Percentiles rank a stretch among this genome's conserved stretches.
These are phyloP conservation scores for Ginglymostoma cirratum DNA, from an alignment of 2,113 vertebrate species.

Conservation along the genomic window DNA sequence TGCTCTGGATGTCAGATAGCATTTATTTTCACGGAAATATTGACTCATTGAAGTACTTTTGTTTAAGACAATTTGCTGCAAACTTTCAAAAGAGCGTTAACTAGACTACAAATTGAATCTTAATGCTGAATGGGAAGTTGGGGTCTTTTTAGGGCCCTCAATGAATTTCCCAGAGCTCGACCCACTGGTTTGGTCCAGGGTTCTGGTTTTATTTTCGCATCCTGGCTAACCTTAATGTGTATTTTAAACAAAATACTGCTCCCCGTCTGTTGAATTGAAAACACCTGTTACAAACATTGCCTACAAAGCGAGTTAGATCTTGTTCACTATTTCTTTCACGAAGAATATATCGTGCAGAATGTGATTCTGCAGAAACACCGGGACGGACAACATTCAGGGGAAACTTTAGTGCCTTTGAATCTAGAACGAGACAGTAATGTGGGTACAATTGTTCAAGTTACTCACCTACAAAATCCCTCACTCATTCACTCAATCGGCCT, in stretches of 20 bases:
- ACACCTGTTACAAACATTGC: neutral
- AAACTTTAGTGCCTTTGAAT: neutral
- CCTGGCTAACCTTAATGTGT: too few relatives aligned
- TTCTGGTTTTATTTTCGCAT: too few relatives aligned
- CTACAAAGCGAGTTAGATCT: neutral
- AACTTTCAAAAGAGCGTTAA: neutral
- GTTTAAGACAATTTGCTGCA: neutral
- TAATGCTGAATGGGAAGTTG: neutral
- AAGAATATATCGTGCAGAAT: neutral
- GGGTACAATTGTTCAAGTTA: neutral
- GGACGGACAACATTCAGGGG: neutral
- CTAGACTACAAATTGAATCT: neutral
- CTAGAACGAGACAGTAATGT: neutral
- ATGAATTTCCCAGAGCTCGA: neutral
- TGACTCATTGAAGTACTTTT: neutral
- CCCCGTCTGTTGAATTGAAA: neutral
- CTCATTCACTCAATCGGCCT: neutral
- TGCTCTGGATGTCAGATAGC: neutral
- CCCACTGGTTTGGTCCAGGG: too few relatives aligned
- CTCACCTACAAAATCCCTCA: neutral
- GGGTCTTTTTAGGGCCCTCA: neutral
- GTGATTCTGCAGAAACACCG: neutral
- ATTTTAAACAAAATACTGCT: neutral
- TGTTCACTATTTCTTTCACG: neutral
- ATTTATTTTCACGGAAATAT: neutral